Conservation (phyloP, 2,888 invertebrate genomes). For the Drosophila recens region DNA sequence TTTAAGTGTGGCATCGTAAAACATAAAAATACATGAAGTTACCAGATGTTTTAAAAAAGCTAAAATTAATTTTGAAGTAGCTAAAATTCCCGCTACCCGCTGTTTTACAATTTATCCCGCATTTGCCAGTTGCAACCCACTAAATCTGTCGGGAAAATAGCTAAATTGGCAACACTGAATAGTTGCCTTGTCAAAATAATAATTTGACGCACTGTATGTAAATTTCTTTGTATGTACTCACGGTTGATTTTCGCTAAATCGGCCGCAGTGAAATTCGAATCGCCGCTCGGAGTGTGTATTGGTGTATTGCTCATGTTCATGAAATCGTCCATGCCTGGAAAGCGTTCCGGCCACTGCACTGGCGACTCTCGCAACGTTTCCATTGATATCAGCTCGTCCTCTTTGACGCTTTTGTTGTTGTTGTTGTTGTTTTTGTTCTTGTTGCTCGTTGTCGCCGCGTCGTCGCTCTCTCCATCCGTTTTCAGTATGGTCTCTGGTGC, state of each 20-base stretch:
- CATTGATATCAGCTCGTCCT: conserved; percentile 92
- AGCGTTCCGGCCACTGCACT: conserved; percentile 98
- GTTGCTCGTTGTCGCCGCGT: conserved; percentile 1
- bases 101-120: too few relatives aligned
- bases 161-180: too few relatives aligned
- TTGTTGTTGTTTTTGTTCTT: conserved; percentile 10
- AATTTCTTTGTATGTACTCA: conserved; percentile 86
- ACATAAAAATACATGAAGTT: too few relatives aligned
- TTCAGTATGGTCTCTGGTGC: conserved; percentile 62
- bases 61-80: too few relatives aligned
- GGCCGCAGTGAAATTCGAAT: conserved; percentile 89
- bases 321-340: conserved; percentile 96
- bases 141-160: too few relatives aligned
- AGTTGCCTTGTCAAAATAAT: background rate
- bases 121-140: too few relatives aligned
- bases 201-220: background rate
- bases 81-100: too few relatives aligned
- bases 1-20: too few relatives aligned
- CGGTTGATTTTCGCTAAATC: conserved; percentile 92
- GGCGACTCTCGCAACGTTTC: conserved; percentile 97
- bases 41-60: too few relatives aligned
- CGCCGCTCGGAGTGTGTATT: conserved; percentile 86
- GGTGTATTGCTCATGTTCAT: conserved; percentile 89
- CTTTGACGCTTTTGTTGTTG: conserved; percentile 47
- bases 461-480: conserved; percentile 23